Conservation (phyloP, 2,113 vertebrate genomes). For the Dipodomys merriami region DNA sequence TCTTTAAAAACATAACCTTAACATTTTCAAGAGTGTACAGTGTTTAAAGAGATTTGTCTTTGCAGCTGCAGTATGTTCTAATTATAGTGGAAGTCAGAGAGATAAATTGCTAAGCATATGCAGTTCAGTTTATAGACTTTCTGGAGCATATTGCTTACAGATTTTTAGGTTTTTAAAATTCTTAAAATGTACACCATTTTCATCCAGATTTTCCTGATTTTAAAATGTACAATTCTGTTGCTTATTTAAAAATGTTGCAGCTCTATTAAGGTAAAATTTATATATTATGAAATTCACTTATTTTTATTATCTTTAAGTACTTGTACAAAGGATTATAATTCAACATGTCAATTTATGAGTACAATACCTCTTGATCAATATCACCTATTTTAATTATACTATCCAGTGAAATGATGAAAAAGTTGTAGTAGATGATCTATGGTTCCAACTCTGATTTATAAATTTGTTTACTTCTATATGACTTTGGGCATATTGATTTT, state of each 20-base stretch:
- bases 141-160: slow-evolving; percentile 46
- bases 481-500: neutral
- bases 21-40: neutral
- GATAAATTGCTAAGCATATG: slow-evolving; percentile 51
- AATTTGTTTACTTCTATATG: slow-evolving; percentile 28
- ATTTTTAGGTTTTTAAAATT: slow-evolving; percentile 60
- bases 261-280: slow-evolving; percentile 45
- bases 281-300: neutral
- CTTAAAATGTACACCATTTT: slow-evolving; percentile 34
- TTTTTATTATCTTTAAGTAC: neutral
- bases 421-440: neutral
- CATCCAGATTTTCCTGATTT: slow-evolving; percentile 53
- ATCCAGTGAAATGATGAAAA: neutral
- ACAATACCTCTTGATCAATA: too few relatives aligned
- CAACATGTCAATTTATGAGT: too few relatives aligned
- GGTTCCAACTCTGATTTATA: slow-evolving; percentile 7
- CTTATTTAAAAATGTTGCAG: slow-evolving; percentile 50
- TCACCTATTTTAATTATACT: neutral
- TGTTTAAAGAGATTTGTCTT: slow-evolving; percentile 57
- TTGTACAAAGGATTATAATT: too few relatives aligned
- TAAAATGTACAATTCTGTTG: slow-evolving; percentile 15
- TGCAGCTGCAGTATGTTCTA: slow-evolving; percentile 38
- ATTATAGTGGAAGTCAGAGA: slow-evolving; percentile 29
- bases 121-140: slow-evolving; percentile 16
- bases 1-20: slow-evolving; percentile 35